Base-by-base conservation (phyloP, 2,113 vertebrate genomes). In the Isurus oxyrinchus region DNA sequence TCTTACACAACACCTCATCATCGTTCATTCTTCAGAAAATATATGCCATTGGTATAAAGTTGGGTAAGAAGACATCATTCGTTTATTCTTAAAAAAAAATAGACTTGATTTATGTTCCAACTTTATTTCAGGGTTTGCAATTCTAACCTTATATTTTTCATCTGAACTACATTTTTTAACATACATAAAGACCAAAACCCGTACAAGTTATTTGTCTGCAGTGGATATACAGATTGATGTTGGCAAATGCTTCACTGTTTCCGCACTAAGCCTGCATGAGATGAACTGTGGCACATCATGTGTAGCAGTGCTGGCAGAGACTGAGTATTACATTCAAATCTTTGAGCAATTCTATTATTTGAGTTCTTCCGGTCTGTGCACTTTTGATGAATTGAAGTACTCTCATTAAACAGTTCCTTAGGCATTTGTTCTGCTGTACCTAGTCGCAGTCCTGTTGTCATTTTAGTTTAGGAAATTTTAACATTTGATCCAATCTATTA, bases 281-380 rank as follows among this genome's bases (percentile, higher is more conserved):
- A 84, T 84, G 81, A 84, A 84, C 19, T 49, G 35, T 23, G 63
- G 35, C 57, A 93, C 90, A 63, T 94, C 57, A n/a, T 93, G 31
- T 94, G 35, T n/a, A 35, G 31, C 31, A 59, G 31, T 63, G 5
- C 35, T 40, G 90, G n/a, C 55, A 59, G 59, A 94, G 59, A 10
- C 14, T 94, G 59, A 94, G 21, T 35, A 63, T 94, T 91, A 14
- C 55, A 94, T 94, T 94, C 59, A 63, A n/a, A 94, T 94, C 40
- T 94, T 94, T 63, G 90, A 66, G n/a, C 57, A 91, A 57, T 61
- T 93, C 14, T 93, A 35, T 93, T n/a, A 63, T 23, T 94, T 94
- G n/a, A 63, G 31, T 7, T 94, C 87, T 66, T 94, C 61, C n/a
- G n/a, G 61, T 61, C n/a, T 94, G n/a, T 94, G 90, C 59, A 94